Evolutionary conservation across 2,797 vertebrate genomes (phyloP).

Genomic region (Bovichtus variegatus): DNA sequence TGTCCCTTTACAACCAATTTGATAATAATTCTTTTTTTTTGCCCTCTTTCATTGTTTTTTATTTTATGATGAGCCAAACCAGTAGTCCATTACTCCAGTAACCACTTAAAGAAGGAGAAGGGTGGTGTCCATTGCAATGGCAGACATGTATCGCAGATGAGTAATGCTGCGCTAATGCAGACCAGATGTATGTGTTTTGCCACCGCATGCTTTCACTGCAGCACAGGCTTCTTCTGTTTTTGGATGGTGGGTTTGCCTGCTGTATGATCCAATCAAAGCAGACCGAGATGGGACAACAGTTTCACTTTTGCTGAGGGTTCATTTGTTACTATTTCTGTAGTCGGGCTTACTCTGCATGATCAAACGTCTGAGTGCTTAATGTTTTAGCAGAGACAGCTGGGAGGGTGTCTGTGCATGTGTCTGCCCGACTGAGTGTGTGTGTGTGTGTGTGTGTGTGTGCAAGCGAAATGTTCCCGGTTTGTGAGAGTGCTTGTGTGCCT

Average conservation of each 20-base stretch:
- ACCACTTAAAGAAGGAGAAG: slow-evolving; percentile 66
- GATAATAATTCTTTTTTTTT: not conserved
- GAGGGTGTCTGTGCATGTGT: slow-evolving; percentile 38
- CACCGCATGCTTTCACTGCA: slow-evolving; percentile 37
- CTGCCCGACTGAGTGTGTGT: slow-evolving; percentile 18
- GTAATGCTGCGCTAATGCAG: slow-evolving; percentile 59
- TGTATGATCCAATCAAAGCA: slow-evolving; percentile 64
- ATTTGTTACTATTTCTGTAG: slow-evolving; percentile 73
- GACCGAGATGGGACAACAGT: slow-evolving; percentile 44
- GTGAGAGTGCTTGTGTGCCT: slow-evolving; percentile 13
- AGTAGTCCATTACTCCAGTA: slow-evolving; percentile 64
- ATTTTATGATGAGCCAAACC: slow-evolving; percentile 70
- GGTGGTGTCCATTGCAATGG: slow-evolving; percentile 54
- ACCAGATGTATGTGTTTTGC: slow-evolving; percentile 67
- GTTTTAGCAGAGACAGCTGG: slow-evolving; percentile 71
- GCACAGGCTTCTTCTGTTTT: slow-evolving; percentile 42
- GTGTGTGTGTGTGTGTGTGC: slow-evolving; percentile 3
- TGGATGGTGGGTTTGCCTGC: slow-evolving; percentile 39
- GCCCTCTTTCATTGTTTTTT: slow-evolving; percentile 13
- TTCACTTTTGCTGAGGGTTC: slow-evolving; percentile 63
- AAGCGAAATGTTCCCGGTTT: slow-evolving; percentile 17
- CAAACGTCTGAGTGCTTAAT: slow-evolving; percentile 64
- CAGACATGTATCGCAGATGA: slow-evolving; percentile 61
- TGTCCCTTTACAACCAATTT: slow-evolving; percentile 14
- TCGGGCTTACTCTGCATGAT: slow-evolving; percentile 54